Evolutionary conservation across 1,140 invertebrate species (phyloP).

Genomic region (Penaeus japonicus): DNA sequence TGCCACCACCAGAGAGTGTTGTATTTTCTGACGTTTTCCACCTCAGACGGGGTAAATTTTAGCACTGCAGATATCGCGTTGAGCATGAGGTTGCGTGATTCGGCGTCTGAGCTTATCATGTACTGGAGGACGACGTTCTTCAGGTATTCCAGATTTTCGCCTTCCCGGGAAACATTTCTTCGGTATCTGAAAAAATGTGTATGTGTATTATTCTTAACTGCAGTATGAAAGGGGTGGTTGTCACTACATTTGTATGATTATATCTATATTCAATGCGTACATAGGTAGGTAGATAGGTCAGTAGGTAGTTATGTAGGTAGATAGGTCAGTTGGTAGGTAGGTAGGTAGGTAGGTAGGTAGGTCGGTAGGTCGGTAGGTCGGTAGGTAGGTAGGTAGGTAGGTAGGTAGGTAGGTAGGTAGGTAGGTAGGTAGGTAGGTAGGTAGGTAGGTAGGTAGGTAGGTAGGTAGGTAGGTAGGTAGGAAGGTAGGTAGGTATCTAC

Average conservation of each 20-base stretch:
- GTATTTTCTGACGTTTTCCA: conserved; percentile 66
- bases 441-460: too few relatives aligned
- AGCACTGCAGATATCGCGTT: conserved; percentile 88
- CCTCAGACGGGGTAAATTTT: conserved; percentile 78
- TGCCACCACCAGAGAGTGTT: conserved; percentile 61
- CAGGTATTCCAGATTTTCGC: conserved; percentile 87
- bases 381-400: too few relatives aligned
- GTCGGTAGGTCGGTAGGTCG: too few relatives aligned
- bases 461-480: too few relatives aligned
- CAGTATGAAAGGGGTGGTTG: conserved; percentile 56
- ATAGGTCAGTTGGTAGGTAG: too few relatives aligned
- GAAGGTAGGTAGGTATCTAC: too few relatives aligned
- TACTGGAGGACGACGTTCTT: conserved; percentile 90
- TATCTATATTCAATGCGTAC: too few relatives aligned
- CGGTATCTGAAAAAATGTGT: conserved; percentile 28
- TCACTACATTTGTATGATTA: too few relatives aligned
- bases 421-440: too few relatives aligned
- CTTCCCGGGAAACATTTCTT: conserved; percentile 77
- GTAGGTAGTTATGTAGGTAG: background rate
- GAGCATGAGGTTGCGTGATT: conserved; percentile 80
- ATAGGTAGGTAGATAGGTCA: background rate
- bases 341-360: too few relatives aligned
- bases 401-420: too few relatives aligned
- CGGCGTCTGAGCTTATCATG: conserved; percentile 75
- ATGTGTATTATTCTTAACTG: background rate